Conservation (phyloP, 2,113 vertebrate species). For the Sander vitreus region DNA sequence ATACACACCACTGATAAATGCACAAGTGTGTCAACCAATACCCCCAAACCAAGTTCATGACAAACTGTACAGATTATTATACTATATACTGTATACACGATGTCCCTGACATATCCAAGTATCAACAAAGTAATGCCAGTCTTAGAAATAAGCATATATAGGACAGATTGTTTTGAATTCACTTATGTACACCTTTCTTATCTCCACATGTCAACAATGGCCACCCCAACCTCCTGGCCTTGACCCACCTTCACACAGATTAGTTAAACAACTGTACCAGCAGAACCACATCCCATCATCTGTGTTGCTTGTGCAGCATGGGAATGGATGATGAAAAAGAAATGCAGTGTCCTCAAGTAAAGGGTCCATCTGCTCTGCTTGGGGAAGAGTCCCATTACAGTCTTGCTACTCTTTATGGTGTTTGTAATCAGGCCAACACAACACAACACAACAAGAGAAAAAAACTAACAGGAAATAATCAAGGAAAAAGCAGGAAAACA, state of each 20-base stretch:
- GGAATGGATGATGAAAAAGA: background rate
- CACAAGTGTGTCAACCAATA: background rate
- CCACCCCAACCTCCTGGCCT: background rate
- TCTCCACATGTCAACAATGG: constrained; percentile 1
- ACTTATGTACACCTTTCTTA: background rate
- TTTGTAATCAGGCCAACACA: constrained; percentile 12
- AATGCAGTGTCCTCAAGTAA: constrained; percentile 19
- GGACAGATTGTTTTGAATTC: background rate
- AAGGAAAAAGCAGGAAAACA: constrained; percentile 47
- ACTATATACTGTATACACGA: background rate
- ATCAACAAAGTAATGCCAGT: background rate
- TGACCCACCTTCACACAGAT: constrained; percentile 19
- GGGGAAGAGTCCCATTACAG: background rate
- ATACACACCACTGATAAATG: constrained; percentile 7
- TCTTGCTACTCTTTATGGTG: constrained; percentile 13
- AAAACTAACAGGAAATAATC: constrained; percentile 50
- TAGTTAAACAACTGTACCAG: constrained; percentile 50
- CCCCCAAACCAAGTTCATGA: background rate
- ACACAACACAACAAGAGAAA: constrained; percentile 4
- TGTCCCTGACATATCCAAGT: constrained; percentile 8
- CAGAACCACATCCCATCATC: constrained; percentile 13
- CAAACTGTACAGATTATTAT: constrained; percentile 6
- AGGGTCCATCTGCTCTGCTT: constrained; percentile 16
- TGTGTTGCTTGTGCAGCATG: constrained; percentile 40
- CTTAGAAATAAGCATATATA: background rate